Evolutionary conservation across 1,140 invertebrate species (phyloP), one percentile per base, ranked within the genome.

Genomic region (Drosophila bifasciata): DNA sequence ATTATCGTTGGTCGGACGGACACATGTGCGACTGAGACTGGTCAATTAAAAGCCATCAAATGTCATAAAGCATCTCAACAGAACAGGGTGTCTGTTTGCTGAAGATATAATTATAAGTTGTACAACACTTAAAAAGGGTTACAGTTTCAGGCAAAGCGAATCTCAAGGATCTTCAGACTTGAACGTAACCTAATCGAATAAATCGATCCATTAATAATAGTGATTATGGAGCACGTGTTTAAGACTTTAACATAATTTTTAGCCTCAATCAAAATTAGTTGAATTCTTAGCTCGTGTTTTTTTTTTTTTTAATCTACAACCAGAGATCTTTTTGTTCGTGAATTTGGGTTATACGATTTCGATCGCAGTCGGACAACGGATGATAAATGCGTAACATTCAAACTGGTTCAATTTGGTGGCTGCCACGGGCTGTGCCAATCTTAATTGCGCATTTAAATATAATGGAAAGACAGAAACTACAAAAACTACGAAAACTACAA

Each of bases 361-460:
- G 28, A 73, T 73, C 58, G 17, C 43, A 48, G 64, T 62, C 50
- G 67, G 60, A 40, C 60, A 19, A 52, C 53, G 61, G 53, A 75
- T 86, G 77, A 81, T 86, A 75, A 86, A 86, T 86, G 81, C 81
- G 73, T 88, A 86, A 77, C 73, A 86, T 69, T 88, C 74, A 88
- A 86, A 86, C 81, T 86, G 83, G 81, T 86, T 86, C 83, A 86
- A 81, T 88, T 81, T 85, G 74, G 79, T 79, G 59, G 61, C 59
- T 56, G 66, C 68, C 67, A 72, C 49, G 67, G 62, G 61, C 76
- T 73, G 69, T 86, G 83, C 81, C 81, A 85, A 85, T 85, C 81
- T 86, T 86, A 86, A 86, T 86, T 86, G 81, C 81, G 81, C 81
- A 86, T 86, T 86, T 86, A 86, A 81, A 86, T 86, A 76, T 76